These are phyloP conservation scores for human (Homo sapiens) DNA, from an alignment of 2,113 vertebrate genomes.

Conservation along the genomic window DNA sequence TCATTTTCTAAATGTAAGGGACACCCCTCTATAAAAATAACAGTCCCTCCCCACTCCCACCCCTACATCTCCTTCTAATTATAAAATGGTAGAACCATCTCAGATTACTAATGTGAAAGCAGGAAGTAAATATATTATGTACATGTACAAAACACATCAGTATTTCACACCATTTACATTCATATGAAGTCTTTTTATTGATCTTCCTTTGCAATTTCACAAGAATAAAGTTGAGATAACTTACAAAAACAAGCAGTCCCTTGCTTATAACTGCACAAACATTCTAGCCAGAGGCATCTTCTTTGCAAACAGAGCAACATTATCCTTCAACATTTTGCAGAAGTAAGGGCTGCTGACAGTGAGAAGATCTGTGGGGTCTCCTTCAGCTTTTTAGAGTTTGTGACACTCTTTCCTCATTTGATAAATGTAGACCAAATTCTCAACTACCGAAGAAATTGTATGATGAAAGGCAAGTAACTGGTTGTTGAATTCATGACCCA, in stretches of 20 bases:
- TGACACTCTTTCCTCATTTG: slow-evolving; percentile 1
- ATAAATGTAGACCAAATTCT: slow-evolving; percentile 28
- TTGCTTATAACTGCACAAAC: background rate
- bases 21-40: slow-evolving; percentile 85
- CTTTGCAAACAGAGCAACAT: slow-evolving; percentile 42
- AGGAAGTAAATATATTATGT: slow-evolving; percentile 72
- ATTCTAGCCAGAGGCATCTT: background rate
- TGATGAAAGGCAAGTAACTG: background rate
- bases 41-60: slow-evolving; percentile 72
- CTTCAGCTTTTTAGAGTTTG: background rate
- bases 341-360: slow-evolving; percentile 30
- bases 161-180: slow-evolving; percentile 81
- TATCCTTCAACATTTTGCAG: background rate
- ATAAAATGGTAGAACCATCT: slow-evolving; percentile 83
- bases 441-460: background rate
- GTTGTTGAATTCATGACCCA: background rate
- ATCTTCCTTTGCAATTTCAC: slow-evolving; percentile 62
- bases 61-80: slow-evolving; percentile 79
- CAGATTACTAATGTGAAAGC: slow-evolving; percentile 74
- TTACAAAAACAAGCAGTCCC: background rate
- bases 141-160: slow-evolving; percentile 76
- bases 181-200: slow-evolving; percentile 73
- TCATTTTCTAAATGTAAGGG: slow-evolving; percentile 82
- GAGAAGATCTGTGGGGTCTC: slow-evolving; percentile 6
- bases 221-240: slow-evolving; percentile 58